Base-by-base conservation (phyloP, 2,113 vertebrate species). In the Platichthys stellatus region DNA sequence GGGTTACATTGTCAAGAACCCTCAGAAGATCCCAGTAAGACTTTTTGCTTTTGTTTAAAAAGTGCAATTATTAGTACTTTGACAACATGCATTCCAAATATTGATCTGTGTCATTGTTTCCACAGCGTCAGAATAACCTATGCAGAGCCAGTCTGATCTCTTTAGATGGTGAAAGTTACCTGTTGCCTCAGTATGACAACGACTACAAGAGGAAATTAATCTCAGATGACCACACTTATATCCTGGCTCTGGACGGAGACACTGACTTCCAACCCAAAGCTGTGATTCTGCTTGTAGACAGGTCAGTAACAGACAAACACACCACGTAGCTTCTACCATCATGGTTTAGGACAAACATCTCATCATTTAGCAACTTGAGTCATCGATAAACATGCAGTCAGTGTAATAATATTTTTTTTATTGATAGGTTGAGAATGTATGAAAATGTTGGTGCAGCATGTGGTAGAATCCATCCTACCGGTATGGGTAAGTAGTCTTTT, bases 381-480 rank as follows among this genome's bases (percentile, higher is more conserved):
- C 2, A 11, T n/a, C n/a, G 20, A n/a, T 54, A n/a, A 15, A 17
- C 51, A n/a, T 21, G 3, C 18, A 54, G 2, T 9, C 20, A 9
- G 7, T 54, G 6, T 31, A 31, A 7, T 31, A 31, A 31, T 24
- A 7, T 1, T 14, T 58, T 78, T 61, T 69, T 61, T 14, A 49
- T 69, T 53, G 26, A 65, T 83, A 92, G 95, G 63, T 90, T 96
- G 66, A 92, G 93, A 74, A 94, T 95, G 93, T 95, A 95, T 75
- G 76, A 80, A 0, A 93, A 86, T 40, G 95, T 96, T 13, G 95
- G 95, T 18, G 95, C 95, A 51, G 95, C 95, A 15, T 96, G 95
- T 86, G 95, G 95, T 67, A 92, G 95, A 83, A 96, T 96, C 70
- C 95, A 96, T 78, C 95, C 95, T 2, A 96, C 95, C 54, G 95